These are phyloP conservation scores for Hypomesus transpacificus DNA, from an alignment of 2,113 vertebrate species.

Conservation along the genomic window DNA sequence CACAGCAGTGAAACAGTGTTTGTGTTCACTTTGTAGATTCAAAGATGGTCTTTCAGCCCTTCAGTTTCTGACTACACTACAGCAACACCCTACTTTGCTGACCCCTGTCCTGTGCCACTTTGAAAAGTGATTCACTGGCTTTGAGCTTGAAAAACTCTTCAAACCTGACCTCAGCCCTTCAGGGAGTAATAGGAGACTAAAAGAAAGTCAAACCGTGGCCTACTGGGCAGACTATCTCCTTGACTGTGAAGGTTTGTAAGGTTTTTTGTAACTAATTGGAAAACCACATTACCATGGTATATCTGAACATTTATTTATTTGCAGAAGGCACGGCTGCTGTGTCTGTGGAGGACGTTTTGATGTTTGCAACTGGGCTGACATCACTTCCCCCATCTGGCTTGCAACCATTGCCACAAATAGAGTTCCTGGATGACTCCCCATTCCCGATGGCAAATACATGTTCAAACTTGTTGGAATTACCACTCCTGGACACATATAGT, in stretches of 20 bases:
- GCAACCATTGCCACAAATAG: constrained; percentile 23
- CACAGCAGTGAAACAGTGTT: no score
- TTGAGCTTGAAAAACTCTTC: constrained; percentile 30
- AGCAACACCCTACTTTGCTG: constrained; percentile 32
- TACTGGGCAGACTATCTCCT: constrained; percentile 46
- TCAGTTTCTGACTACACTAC: constrained; percentile 23
- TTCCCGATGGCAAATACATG: constrained; percentile 43
- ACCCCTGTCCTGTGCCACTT: constrained; percentile 31
- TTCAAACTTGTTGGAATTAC: constrained; percentile 28
- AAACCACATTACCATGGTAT: background rate
- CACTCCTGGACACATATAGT: constrained; percentile 19
- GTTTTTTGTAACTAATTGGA: constrained; percentile 7
- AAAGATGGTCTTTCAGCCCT: constrained; percentile 35
- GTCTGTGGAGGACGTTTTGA: constrained; percentile 33
- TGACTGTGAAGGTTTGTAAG: constrained; percentile 43
- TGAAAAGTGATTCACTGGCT: constrained; percentile 26
- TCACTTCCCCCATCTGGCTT: constrained; percentile 32
- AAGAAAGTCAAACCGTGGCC: constrained; percentile 23
- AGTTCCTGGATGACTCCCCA: constrained; percentile 26
- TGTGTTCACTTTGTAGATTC: constrained; percentile 31
- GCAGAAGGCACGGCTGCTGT: no score
- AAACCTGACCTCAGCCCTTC: constrained; percentile 36
- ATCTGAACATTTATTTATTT: background rate
- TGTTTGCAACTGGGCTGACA: constrained; percentile 39
- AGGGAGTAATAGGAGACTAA: constrained; percentile 35